phyloP scores from a whole-genome alignment of 2,113 vertebrate genomes.

The Cepphus grylle region DNA sequence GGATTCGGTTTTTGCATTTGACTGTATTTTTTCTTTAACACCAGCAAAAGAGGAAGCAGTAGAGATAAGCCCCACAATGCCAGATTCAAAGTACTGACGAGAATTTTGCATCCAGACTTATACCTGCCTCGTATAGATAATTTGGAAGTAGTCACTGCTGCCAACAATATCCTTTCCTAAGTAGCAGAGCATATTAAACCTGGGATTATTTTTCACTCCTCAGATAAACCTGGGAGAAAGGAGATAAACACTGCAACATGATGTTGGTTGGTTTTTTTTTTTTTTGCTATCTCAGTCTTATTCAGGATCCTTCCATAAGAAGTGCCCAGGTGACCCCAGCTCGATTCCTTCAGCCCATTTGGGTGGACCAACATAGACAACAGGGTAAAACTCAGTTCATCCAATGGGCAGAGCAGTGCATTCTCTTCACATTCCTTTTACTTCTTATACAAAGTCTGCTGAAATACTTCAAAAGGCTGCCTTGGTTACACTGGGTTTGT shows the following conservation, averaged over 20 bases:
- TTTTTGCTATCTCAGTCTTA: not conserved
- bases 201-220: not conserved
- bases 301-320: not conserved
- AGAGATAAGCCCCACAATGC: not conserved
- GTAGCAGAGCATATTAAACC: not conserved
- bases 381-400: not conserved
- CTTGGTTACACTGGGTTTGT: not conserved
- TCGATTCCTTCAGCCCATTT: not conserved
- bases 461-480: not conserved
- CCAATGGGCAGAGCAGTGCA: not conserved
- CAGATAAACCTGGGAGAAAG: not conserved
- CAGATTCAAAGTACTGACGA: not conserved
- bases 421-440: not conserved
- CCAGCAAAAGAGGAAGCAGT: not conserved
- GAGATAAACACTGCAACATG: not conserved
- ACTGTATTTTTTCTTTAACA: not conserved
- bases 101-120: not conserved
- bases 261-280: too few species aligned
- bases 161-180: not conserved
- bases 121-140: not conserved
- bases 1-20: not conserved
- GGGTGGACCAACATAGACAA: not conserved
- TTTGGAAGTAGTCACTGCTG: not conserved
- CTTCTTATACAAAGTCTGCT: not conserved
- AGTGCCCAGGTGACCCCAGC: not conserved